These are phyloP conservation scores for Orchestia grillus DNA, from an alignment of 1,140 invertebrate species.

Conservation along the genomic window DNA sequence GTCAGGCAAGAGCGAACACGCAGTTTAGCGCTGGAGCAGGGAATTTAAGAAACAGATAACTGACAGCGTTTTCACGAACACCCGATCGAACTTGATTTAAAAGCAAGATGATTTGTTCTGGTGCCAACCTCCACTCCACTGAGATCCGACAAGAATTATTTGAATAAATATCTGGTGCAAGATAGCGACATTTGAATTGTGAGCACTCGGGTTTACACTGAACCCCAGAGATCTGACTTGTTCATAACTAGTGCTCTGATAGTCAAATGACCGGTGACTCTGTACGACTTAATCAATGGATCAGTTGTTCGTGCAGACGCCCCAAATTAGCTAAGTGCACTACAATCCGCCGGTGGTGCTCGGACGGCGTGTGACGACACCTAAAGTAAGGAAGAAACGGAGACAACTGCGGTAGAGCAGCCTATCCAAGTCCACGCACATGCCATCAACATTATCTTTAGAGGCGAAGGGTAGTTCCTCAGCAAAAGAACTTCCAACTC, in stretches of 20 bases:
- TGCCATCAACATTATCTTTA: neutral
- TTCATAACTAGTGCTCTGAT: too few relatives aligned
- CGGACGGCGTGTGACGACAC: neutral
- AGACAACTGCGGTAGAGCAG: neutral
- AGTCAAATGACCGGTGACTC: neutral
- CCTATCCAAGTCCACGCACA: neutral
- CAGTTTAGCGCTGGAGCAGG: neutral
- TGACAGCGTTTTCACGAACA: neutral
- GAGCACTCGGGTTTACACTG: too few relatives aligned
- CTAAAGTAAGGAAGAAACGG: neutral
- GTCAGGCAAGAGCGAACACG: neutral
- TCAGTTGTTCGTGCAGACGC: neutral
- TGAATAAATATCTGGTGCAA: too few relatives aligned
- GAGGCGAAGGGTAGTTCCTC: too few relatives aligned
- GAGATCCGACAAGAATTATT: too few relatives aligned
- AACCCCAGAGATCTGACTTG: too few relatives aligned
- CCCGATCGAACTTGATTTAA: neutral
- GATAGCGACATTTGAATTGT: too few relatives aligned
- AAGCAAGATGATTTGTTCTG: neutral
- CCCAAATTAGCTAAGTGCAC: neutral
- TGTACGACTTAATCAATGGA: neutral
- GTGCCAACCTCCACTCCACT: too few relatives aligned
- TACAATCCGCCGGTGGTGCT: neutral
- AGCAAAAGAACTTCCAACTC: neutral
- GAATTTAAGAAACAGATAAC: neutral